phyloP scores from a whole-genome alignment of 1,140 invertebrate species.

The Matsumurasca onukii region DNA sequence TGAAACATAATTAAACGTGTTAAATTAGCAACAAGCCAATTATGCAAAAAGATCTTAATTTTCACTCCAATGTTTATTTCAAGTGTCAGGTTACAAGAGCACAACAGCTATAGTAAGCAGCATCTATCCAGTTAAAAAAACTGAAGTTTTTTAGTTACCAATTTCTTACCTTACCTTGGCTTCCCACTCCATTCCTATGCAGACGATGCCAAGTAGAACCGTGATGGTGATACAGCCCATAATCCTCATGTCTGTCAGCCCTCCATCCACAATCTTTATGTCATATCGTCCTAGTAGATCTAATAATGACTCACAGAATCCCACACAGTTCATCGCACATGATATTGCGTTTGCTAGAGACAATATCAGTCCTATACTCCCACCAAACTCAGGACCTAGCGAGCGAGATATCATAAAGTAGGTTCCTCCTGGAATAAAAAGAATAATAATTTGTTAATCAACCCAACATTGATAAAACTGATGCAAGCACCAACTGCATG shows the following conservation, averaged over 20 bases:
- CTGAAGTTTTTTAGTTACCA: too few species aligned
- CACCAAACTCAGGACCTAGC: constrained; percentile 95
- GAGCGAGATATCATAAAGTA: constrained; percentile 98
- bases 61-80: too few species aligned
- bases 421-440: constrained; percentile 73
- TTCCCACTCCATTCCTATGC: constrained; percentile 90
- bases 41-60: too few species aligned
- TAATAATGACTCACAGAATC: constrained; percentile 91
- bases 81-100: too few species aligned
- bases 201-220: constrained; percentile 74
- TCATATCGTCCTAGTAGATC: constrained; percentile 59
- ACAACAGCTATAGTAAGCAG: too few species aligned
- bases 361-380: constrained; percentile 82
- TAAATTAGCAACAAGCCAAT: too few species aligned
- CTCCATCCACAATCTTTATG: constrained; percentile 61
- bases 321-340: constrained; percentile 97
- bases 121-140: too few species aligned
- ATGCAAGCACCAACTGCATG: too few species aligned
- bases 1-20: constrained; percentile 50
- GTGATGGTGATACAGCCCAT: constrained; percentile 78
- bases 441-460: too few species aligned
- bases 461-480: too few species aligned
- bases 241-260: constrained; percentile 56
- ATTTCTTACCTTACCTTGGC: constrained; percentile 69
- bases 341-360: constrained; percentile 94